Conservation (phyloP, 2,888 invertebrate genomes). For the Heliconius ethilla region DNA sequence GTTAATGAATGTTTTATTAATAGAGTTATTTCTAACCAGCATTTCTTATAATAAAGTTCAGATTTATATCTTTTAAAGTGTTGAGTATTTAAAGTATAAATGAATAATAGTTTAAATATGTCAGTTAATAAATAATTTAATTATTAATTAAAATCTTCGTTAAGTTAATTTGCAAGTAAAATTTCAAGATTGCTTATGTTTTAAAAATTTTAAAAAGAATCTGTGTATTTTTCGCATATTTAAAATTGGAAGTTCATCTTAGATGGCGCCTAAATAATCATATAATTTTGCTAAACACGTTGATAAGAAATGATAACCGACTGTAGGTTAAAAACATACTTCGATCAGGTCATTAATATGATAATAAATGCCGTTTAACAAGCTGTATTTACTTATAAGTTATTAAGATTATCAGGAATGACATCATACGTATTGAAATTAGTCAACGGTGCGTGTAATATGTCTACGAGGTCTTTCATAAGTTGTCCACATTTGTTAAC, state of each 20-base stretch:
- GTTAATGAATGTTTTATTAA: no score
- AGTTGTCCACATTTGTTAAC: background rate
- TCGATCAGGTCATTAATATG: background rate
- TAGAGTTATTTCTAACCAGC: no score
- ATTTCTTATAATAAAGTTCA: no score
- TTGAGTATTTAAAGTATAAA: background rate
- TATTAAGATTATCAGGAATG: conserved; percentile 20
- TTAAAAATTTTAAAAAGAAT: background rate
- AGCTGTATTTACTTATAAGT: conserved; percentile 4
- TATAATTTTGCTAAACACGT: background rate
- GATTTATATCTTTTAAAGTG: no score
- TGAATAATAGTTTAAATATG: background rate
- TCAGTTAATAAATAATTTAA: background rate
- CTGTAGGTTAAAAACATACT: background rate
- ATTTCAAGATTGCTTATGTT: background rate
- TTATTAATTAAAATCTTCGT: background rate
- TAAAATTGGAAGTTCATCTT: no score
- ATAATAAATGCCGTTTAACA: background rate
- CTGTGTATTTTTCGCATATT: background rate
- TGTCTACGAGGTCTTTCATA: conserved; percentile 15
- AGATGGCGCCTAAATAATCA: no score
- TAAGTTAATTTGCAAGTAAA: background rate
- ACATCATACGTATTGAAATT: conserved; percentile 8
- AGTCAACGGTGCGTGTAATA: conserved; percentile 7
- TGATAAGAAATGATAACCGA: background rate